phyloP scores from a whole-genome alignment of 2,888 invertebrate genomes.

The Lepidonotus clava region DNA sequence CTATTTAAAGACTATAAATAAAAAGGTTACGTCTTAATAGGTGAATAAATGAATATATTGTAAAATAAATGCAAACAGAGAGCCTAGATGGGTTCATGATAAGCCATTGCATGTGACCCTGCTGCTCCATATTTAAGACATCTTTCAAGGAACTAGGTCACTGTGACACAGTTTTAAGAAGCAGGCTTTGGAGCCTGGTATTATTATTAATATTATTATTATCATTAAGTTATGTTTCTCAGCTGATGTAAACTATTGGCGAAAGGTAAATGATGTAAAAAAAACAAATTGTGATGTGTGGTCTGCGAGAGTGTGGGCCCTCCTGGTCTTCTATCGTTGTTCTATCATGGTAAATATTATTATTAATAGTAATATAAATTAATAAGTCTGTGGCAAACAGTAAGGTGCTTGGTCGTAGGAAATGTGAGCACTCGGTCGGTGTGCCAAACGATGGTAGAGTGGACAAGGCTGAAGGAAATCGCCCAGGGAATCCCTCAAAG shows the following conservation, averaged over 20 bases:
- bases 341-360: conserved; percentile 10
- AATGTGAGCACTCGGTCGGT: not conserved
- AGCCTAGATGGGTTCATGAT: not conserved
- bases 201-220: no score
- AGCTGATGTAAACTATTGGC: conserved; percentile 50
- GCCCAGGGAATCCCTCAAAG: not conserved
- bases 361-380: conserved; percentile 33
- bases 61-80: not conserved
- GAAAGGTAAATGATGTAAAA: conserved; percentile 38
- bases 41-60: not conserved
- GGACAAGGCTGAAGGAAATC: not conserved
- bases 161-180: not conserved
- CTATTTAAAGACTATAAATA: not conserved
- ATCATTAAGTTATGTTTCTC: conserved; percentile 36
- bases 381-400: conserved; percentile 39
- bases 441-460: not conserved
- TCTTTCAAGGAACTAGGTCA: conserved; percentile 1
- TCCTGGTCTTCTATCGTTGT: conserved; percentile 39
- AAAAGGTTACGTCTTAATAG: not conserved
- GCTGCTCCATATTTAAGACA: not conserved
- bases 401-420: conserved; percentile 26
- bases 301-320: not conserved
- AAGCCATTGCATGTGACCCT: not conserved
- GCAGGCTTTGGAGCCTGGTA: not conserved
- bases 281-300: conserved; percentile 16